Base-by-base conservation (phyloP, 1,140 invertebrate genomes). In the Pogonomyrmex californicus region DNA sequence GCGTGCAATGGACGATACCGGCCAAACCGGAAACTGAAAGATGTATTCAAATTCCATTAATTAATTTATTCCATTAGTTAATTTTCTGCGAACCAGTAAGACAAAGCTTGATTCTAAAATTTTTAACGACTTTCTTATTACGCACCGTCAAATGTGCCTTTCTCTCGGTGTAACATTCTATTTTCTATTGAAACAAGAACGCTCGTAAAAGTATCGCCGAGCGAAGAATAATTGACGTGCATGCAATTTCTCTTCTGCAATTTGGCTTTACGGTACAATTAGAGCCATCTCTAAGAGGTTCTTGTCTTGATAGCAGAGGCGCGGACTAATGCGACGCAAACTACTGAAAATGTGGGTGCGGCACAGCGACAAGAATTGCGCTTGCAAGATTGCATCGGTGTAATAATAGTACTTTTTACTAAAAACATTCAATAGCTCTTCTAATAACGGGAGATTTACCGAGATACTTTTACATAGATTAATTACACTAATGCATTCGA, bases 171-270 rank as follows among this genome's bases (percentile, higher is more conserved):
- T n/a, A 62, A 79, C n/a, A 9, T 33, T 23, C 10, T 17, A 4
- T 68, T 51, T n/a, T n/a, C 58, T 79, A 54, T 51, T 68, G 49
- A 68, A 81, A 81, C 49, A 41, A 79, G 33, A 78, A 63, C 36
- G 49, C 49, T 68, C 77, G 49, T 81, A 70, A 81, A 81, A 81
- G 63, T 65, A 79, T 79, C 76, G 17, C n/a, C n/a, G 44, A 23
- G 10, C 12, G 36, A 41, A 81, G n/a, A 79, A 68, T 81, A 81
- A 81, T 81, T 81, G 63, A 12, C 60, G 33, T 44, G 36, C 76
- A 36, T 30, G 60, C 63, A 47, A 66, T 56, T 68, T 81, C 62
- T 81, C 23, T 17, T 30, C 56, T 33, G 56, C 77, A 47, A 23
- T 66, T 81, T 14, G 49, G n/a, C 49, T 81, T 70, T 81, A 65